Evolutionary conservation across 1,140 invertebrate species (phyloP).

Genomic region (Rhagoletis zephyria): DNA sequence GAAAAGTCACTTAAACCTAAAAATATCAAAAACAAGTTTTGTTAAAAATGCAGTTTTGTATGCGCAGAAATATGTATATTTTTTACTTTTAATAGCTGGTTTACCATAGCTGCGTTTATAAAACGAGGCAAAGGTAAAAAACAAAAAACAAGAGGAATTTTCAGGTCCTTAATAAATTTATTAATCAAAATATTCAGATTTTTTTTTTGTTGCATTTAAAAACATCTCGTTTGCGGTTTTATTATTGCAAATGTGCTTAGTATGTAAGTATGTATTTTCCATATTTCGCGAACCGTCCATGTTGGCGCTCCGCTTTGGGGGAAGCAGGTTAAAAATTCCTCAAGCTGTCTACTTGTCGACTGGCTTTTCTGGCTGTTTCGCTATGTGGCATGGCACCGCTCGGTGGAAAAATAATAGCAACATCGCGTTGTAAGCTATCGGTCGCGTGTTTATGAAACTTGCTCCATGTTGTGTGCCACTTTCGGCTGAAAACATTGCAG

Average conservation of each 20-base stretch:
- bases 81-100: no score
- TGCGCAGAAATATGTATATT: not conserved
- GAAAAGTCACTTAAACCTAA: no score
- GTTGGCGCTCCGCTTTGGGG: not conserved
- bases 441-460: constrained; percentile 43
- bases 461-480: constrained; percentile 31
- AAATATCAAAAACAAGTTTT: not conserved
- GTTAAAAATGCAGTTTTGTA: not conserved
- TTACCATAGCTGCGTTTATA: no score
- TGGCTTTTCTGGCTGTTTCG: constrained; percentile 11
- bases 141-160: no score
- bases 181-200: no score
- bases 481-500: not conserved
- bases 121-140: no score
- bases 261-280: no score
- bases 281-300: not conserved
- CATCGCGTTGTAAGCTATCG: constrained; percentile 27
- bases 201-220: no score
- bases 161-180: no score
- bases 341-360: constrained; percentile 30
- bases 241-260: no score
- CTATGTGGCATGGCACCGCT: constrained; percentile 26
- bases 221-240: no score
- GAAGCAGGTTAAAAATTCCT: not conserved
- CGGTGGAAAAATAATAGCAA: constrained; percentile 12